These are phyloP conservation scores for Steatornis caripensis DNA, from an alignment of 2,113 vertebrate species.

Conservation along the genomic window DNA sequence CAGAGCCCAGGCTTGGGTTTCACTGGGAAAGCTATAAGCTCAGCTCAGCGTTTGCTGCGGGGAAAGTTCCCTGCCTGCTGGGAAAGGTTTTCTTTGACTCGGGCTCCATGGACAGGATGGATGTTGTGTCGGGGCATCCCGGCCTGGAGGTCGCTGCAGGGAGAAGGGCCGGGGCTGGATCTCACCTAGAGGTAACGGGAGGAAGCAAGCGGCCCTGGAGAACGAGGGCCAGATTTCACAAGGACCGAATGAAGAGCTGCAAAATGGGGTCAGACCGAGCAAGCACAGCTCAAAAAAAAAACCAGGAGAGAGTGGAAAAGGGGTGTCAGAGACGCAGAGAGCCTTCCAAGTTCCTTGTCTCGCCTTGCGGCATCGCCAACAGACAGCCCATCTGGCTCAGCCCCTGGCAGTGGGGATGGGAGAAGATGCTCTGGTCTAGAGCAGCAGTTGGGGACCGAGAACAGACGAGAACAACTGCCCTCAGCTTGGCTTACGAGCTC, in stretches of 20 bases:
- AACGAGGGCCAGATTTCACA: neutral
- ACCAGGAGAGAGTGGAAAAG: neutral
- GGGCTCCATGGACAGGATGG: neutral
- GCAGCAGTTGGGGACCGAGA: neutral
- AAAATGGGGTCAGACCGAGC: neutral
- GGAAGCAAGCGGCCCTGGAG: neutral
- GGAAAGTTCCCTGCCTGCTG: neutral
- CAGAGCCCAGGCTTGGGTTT: neutral
- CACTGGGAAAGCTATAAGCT: neutral
- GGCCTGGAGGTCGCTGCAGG: neutral
- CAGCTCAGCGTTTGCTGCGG: neutral
- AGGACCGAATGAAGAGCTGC: neutral
- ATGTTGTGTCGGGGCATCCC: neutral
- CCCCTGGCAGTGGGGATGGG: neutral
- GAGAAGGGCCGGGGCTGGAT: too few relatives aligned
- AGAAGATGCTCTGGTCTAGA: neutral
- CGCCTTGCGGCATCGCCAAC: neutral
- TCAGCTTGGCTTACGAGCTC: neutral
- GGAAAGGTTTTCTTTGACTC: neutral
- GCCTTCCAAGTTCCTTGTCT: neutral
- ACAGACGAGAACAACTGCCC: neutral
- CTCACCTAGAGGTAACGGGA: neutral
- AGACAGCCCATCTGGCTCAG: neutral
- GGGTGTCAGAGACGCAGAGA: neutral
- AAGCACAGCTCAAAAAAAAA: neutral